Percentiles rank a stretch among this genome's conserved stretches.
Evolutionary conservation across 2,888 invertebrate genomes (phyloP).

Genomic region (Tipula unca): DNA sequence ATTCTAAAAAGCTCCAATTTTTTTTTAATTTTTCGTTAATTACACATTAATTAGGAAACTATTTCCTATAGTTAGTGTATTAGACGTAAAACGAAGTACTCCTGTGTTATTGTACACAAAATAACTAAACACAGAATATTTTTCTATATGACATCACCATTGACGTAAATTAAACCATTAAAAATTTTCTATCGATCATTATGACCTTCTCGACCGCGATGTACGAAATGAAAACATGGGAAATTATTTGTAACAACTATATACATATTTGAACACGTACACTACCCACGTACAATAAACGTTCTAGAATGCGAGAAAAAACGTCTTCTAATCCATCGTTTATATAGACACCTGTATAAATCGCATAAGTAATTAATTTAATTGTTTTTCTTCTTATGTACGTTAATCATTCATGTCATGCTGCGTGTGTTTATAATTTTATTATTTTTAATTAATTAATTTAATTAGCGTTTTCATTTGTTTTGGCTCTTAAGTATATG

Average conservation of each 20-base stretch:
- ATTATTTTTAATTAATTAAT: neutral
- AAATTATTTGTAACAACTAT: neutral
- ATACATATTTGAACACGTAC: neutral
- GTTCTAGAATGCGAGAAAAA: neutral
- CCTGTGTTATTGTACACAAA: neutral
- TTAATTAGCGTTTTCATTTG: neutral
- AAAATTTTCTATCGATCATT: neutral
- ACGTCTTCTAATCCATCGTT: neutral
- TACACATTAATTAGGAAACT: no score
- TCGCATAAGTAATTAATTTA: neutral
- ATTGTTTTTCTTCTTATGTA: neutral
- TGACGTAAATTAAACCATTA: neutral
- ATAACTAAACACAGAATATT: neutral
- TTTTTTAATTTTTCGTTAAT: no score
- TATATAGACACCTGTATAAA: neutral
- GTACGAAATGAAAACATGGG: neutral
- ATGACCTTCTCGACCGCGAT: neutral
- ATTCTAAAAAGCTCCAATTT: no score
- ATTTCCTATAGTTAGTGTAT: no score
- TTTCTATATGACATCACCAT: neutral
- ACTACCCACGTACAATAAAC: neutral
- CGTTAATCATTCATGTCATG: conserved; percentile 14
- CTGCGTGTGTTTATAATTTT: neutral
- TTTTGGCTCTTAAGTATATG: neutral
- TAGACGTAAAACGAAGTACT: neutral